These are phyloP conservation scores for Carapus acus DNA, from an alignment of 2,797 vertebrate species.

Conservation along the genomic window DNA sequence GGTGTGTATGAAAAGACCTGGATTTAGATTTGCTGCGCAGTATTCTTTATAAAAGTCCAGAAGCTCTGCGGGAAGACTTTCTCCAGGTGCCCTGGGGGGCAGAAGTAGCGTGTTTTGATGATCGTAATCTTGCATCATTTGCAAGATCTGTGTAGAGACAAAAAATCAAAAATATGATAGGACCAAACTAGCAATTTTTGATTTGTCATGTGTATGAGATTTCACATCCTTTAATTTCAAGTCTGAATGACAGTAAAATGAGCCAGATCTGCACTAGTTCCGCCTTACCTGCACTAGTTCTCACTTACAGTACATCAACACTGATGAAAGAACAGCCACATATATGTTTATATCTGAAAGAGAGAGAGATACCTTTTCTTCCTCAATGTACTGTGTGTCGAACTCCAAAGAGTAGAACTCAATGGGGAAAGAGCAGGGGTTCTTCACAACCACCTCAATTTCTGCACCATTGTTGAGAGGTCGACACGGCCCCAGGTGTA, in stretches of 20 bases:
- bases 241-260: too few relatives aligned
- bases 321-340: too few relatives aligned
- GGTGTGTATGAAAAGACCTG: constrained; percentile 34
- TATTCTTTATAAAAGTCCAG: constrained; percentile 73
- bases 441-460: constrained; percentile 74
- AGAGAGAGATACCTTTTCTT: constrained; percentile 78
- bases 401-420: constrained; percentile 90
- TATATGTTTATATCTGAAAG: neutral
- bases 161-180: neutral
- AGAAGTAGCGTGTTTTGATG: constrained; percentile 73
- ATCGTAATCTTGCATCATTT: constrained; percentile 72
- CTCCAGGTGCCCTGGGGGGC: constrained; percentile 75
- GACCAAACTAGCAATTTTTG: too few relatives aligned
- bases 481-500: constrained; percentile 77
- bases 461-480: constrained; percentile 64
- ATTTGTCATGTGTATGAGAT: too few relatives aligned
- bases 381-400: constrained; percentile 79
- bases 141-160: constrained; percentile 71
- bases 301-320: too few relatives aligned
- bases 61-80: constrained; percentile 77
- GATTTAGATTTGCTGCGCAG: constrained; percentile 40
- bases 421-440: constrained; percentile 81
- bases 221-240: too few relatives aligned
- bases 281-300: too few relatives aligned
- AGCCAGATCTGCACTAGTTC: too few relatives aligned